phyloP scores from a whole-genome alignment of 2,113 vertebrate species.

The Otolemur garnettii region DNA sequence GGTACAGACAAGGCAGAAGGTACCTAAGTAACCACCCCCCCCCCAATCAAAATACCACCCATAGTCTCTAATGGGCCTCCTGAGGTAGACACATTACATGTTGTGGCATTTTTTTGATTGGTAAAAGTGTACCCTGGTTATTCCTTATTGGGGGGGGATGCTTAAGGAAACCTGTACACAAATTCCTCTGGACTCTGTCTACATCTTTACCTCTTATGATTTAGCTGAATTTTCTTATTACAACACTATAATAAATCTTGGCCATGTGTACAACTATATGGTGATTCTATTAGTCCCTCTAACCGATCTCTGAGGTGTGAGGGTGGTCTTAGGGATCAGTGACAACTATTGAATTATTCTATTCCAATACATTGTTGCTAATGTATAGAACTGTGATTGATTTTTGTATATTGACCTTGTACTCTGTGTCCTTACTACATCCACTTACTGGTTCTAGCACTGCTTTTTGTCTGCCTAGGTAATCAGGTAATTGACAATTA shows the following conservation, averaged over 20 bases:
- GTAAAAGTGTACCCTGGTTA: background rate
- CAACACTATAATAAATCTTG: background rate
- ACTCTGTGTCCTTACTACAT: background rate
- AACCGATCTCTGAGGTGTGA: background rate
- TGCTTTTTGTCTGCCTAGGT: background rate
- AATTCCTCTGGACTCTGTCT: background rate
- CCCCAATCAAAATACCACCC: background rate
- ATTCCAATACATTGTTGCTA: background rate
- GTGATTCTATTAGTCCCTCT: background rate
- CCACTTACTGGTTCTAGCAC: background rate
- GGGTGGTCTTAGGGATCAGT: background rate
- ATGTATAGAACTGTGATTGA: background rate
- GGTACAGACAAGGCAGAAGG: too few relatives aligned
- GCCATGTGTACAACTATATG: background rate
- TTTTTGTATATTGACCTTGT: background rate
- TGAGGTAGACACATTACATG: background rate
- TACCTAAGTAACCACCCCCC: accelerated
- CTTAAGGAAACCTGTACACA: background rate
- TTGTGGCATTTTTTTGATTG: background rate
- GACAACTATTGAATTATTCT: background rate
- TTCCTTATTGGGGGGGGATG: background rate
- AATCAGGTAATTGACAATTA: background rate
- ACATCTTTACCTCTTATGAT: background rate
- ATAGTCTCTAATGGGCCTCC: background rate
- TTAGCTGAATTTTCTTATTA: background rate